phyloP scores from a whole-genome alignment of 1,140 invertebrate genomes.

The Aphis craccivora region DNA sequence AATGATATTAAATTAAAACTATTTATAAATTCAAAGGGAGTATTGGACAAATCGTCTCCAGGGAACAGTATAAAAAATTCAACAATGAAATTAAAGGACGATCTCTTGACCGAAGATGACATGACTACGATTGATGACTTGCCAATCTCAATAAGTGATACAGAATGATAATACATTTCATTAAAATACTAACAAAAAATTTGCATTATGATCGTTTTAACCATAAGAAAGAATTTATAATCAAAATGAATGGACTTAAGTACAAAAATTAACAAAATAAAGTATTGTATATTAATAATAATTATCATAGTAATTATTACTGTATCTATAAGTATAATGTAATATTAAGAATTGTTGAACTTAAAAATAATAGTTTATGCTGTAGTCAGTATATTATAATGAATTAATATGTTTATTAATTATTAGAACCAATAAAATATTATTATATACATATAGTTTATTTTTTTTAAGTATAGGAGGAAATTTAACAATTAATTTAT shows the following conservation, averaged over 20 bases:
- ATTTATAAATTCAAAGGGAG: background rate
- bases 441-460: background rate
- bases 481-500: no score
- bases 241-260: background rate
- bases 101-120: background rate
- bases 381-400: background rate
- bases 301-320: no score
- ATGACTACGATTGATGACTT: no score
- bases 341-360: background rate
- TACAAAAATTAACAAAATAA: no score
- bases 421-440: background rate
- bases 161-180: background rate
- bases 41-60: background rate
- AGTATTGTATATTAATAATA: no score
- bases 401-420: background rate
- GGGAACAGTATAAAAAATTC: background rate
- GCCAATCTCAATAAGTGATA: background rate
- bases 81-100: background rate
- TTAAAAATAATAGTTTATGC: background rate
- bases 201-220: background rate
- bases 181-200: background rate
- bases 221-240: background rate
- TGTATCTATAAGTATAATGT: background rate
- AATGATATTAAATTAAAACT: slow-evolving; percentile 2
- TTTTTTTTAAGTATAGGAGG: no score